Percentiles rank a stretch among this genome's conserved stretches.
Evolutionary conservation across 2,888 invertebrate genomes (phyloP).

Genomic region (Heliconius aoede): DNA sequence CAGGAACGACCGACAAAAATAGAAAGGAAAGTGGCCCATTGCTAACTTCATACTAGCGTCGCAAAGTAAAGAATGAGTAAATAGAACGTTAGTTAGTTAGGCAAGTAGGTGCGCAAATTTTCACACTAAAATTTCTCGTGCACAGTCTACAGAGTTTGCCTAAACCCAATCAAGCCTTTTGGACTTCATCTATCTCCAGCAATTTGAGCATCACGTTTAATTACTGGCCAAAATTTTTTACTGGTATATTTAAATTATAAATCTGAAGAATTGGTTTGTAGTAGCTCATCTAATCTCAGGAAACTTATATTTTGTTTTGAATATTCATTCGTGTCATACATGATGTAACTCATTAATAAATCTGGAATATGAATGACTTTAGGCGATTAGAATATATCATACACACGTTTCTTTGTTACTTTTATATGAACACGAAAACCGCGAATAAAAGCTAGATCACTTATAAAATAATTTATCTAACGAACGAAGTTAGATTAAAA

Average conservation of each 20-base stretch:
- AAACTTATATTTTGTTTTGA: neutral
- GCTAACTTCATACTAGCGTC: no score
- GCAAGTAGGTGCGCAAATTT: neutral
- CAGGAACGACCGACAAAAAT: neutral
- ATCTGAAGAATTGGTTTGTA: neutral
- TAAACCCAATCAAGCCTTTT: neutral
- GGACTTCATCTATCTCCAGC: neutral
- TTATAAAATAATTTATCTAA: no score
- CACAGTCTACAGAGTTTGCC: neutral
- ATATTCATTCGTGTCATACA: no score
- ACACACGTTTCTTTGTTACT: no score
- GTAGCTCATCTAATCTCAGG: neutral
- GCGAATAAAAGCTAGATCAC: no score
- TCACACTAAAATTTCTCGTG: constrained; percentile 2
- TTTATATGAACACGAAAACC: no score
- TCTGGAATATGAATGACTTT: no score
- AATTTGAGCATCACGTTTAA: neutral
- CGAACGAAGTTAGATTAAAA: no score
- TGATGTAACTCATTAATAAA: no score
- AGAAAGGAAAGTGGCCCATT: neutral
- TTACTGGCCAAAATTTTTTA: neutral
- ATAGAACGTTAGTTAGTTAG: no score
- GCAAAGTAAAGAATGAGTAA: neutral
- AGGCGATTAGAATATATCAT: no score
- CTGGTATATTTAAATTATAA: neutral